These are phyloP conservation scores for Cochlearius cochlearius DNA, from an alignment of 2,113 vertebrate species.

Conservation along the genomic window DNA sequence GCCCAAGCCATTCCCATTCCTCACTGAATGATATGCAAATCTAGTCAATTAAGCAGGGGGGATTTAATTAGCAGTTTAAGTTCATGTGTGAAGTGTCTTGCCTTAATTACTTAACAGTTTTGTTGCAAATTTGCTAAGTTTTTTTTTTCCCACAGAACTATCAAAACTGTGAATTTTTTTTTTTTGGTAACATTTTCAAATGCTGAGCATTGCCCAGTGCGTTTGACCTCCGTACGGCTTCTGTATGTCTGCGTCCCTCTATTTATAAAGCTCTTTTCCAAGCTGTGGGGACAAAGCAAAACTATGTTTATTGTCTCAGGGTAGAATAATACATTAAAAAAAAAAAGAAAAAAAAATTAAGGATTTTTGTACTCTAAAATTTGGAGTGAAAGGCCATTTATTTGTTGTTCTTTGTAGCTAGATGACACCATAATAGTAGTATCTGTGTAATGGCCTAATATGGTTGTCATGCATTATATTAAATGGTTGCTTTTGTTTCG, in stretches of 20 bases:
- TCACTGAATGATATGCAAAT: slow-evolving; percentile 85
- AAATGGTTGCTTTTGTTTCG: not conserved
- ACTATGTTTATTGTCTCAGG: not conserved
- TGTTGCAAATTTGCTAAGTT: slow-evolving; percentile 82
- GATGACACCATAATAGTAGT: not conserved
- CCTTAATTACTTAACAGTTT: slow-evolving; percentile 88
- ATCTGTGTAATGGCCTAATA: not conserved
- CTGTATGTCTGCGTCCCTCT: not conserved
- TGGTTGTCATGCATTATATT: not conserved
- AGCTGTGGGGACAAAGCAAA: not conserved
- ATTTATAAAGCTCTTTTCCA: not conserved
- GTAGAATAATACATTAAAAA: not conserved
- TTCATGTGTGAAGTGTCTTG: slow-evolving; percentile 84
- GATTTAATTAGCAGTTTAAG: slow-evolving; percentile 89
- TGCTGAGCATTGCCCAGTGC: slow-evolving; percentile 1
- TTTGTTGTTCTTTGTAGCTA: not conserved
- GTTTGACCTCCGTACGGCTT: slow-evolving; percentile 44
- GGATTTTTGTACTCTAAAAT: not conserved
- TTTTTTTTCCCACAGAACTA: slow-evolving; percentile 72
- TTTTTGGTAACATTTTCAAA: slow-evolving; percentile 52
- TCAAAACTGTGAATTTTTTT: slow-evolving; percentile 79
- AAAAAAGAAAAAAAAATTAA: not conserved
- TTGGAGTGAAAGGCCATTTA: not conserved
- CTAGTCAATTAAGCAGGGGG: slow-evolving; percentile 84
- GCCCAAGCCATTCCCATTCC: slow-evolving; percentile 69